Base-by-base conservation (phyloP, 2,888 invertebrate species). In the Pollenia amentaria region DNA sequence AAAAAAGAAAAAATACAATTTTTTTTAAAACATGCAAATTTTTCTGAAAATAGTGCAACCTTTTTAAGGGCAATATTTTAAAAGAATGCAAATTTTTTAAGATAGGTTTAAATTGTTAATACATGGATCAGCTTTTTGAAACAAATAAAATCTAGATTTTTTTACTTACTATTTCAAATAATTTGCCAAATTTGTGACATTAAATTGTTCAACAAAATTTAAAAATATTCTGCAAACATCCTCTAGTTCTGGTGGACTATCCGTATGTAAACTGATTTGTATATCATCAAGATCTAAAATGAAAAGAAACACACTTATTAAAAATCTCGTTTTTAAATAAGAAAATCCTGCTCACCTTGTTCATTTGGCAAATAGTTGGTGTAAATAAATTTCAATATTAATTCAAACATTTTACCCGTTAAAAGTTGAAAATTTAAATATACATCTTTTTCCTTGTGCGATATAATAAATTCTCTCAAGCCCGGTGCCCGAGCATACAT, bases 351-450 rank as follows among this genome's bases (percentile, higher is more conserved):
- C 87, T 88, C 73, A 93, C 93, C 93, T 87, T 91, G 90, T 16
- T 90, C 90, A 2, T 90, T 91, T 14, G 91, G 90, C 87, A 91
- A 90, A 76, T 93, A 91, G 62, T 91, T 92, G 3, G 96, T 95
- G 91, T 98, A 97, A 89, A 97, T 95, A 91, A 94, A 96, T 80
- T 93, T 92, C 9, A 97, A 91, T n/a, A 97, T 93, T 85, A 97
- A 94, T 83, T 96, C 95, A 91, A 97, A 97, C 82, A 97, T 95
- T 72, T 95, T 91, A 90, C 94, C 81, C 88, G 93, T 73, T 89
- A 94, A 12, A 65, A 89, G 67, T 85, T 90, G 14, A 72, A 90
- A 85, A 90, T 91, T 91, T 12, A 93, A 89, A 81, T 91, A 88
- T 21, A 93, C 89, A 88, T 92, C 88, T 83, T 92, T 92, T 67